These are phyloP conservation scores for Amphipyra tragopoginis DNA, from an alignment of 2,888 invertebrate genomes.

Conservation along the genomic window DNA sequence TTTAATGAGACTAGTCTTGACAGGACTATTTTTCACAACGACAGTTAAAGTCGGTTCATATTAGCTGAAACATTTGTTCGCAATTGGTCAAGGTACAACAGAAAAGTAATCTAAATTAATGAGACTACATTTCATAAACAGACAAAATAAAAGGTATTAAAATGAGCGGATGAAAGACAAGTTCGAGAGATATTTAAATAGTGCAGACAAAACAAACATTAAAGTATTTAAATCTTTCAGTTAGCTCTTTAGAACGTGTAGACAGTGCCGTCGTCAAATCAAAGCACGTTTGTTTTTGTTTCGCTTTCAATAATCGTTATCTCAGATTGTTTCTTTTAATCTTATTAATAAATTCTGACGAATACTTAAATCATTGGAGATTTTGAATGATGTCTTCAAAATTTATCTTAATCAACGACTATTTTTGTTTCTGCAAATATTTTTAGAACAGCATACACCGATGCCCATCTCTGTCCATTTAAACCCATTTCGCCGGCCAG, in stretches of 20 bases:
- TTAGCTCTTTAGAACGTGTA: constrained; percentile 43
- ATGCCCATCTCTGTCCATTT: background rate
- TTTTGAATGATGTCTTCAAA: constrained; percentile 13
- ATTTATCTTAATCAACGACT: constrained; percentile 1
- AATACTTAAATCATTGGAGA: constrained; percentile 24
- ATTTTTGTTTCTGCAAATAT: constrained; percentile 1
- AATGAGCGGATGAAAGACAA: constrained; percentile 21
- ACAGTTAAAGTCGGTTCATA: constrained; percentile 33
- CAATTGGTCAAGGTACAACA: constrained; percentile 13
- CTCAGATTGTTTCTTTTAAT: constrained; percentile 9
- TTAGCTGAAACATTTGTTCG: constrained; percentile 29
- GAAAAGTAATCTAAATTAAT: constrained; percentile 12
- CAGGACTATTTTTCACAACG: constrained; percentile 56
- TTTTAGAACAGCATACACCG: constrained; percentile 11
- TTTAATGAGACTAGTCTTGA: constrained; percentile 48
- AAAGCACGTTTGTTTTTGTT: constrained; percentile 48
- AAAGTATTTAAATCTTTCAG: constrained; percentile 58
- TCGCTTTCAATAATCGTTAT: constrained; percentile 13
- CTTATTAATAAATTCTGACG: constrained; percentile 4
- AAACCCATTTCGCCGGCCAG: constrained; percentile 11
- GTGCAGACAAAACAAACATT: constrained; percentile 36
- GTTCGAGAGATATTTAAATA: constrained; percentile 18
- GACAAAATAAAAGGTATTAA: constrained; percentile 16
- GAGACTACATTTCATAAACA: constrained; percentile 2
- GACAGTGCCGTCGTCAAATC: constrained; percentile 62